Conservation (phyloP, 1,140 invertebrate genomes). For the Neodiprion lecontei region DNA sequence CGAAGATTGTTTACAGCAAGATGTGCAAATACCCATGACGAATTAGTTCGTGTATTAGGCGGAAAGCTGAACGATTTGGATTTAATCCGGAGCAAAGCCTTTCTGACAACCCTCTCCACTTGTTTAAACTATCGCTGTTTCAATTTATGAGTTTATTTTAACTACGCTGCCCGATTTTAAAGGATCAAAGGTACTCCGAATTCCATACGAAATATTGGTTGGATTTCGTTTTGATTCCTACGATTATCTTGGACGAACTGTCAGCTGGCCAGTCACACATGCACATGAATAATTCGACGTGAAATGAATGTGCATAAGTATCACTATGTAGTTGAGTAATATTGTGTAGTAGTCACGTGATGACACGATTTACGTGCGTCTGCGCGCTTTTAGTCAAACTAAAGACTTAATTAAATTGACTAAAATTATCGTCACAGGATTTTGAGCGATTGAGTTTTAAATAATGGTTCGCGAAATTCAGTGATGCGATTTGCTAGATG, state of each 20-base stretch:
- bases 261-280: not conserved
- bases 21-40: conserved; percentile 40
- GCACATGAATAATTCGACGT: not conserved
- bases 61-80: not conserved
- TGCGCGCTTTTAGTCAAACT: not conserved
- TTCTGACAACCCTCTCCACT: conserved; percentile 6
- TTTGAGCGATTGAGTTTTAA: no score
- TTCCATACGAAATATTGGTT: no score
- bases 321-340: no score
- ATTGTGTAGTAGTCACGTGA: no score
- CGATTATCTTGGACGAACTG: not conserved
- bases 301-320: not conserved
- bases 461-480: not conserved
- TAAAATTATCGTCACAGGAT: not conserved
- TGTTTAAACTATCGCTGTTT: conserved; percentile 1
- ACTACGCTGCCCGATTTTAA: not conserved
- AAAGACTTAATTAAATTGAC: not conserved
- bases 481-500: not conserved
- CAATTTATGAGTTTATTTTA: not conserved
- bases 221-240: no score
- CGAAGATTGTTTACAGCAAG: conserved; percentile 38
- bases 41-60: not conserved
- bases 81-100: not conserved
- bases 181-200: conserved; percentile 1
- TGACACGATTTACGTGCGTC: not conserved